These are phyloP conservation scores for Thinocorus orbignyianus DNA, from an alignment of 2,113 vertebrate species.

Conservation along the genomic window DNA sequence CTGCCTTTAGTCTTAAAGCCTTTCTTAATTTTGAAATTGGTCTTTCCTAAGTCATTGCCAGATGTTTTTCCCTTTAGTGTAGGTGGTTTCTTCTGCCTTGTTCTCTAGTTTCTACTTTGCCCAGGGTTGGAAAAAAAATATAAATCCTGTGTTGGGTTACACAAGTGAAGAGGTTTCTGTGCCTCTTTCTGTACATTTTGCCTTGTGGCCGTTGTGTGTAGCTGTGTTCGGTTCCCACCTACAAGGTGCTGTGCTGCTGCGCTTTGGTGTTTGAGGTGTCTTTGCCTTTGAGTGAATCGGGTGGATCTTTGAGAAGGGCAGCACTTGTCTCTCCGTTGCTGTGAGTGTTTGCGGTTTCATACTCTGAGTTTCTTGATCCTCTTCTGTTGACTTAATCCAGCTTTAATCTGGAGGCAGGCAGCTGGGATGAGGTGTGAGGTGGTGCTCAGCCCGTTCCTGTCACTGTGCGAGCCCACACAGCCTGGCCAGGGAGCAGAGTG, in stretches of 20 bases:
- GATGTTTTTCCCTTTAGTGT: not conserved
- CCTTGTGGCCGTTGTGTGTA: not conserved
- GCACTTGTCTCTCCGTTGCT: not conserved
- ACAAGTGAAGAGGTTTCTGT: not conserved
- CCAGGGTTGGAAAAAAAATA: not conserved
- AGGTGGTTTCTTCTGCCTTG: not conserved
- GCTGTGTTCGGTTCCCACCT: not conserved
- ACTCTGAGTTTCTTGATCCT: not conserved
- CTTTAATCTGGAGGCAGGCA: not conserved
- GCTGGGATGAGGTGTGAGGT: not conserved
- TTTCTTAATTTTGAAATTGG: not conserved
- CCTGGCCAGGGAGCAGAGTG: not conserved
- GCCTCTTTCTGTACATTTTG: not conserved
- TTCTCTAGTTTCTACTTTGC: not conserved
- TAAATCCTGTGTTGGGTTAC: not conserved
- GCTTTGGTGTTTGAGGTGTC: not conserved
- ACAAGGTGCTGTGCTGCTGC: not conserved
- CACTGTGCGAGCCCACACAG: not conserved
- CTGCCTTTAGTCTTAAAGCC: not conserved
- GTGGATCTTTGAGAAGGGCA: not conserved
- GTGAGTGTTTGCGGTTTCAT: not conserved
- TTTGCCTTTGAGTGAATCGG: not conserved
- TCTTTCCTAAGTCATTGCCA: not conserved
- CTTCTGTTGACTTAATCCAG: not conserved
- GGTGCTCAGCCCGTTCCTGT: not conserved